Evolutionary conservation across 1,140 invertebrate genomes (phyloP).

Genomic region (Drosophila melanica): DNA sequence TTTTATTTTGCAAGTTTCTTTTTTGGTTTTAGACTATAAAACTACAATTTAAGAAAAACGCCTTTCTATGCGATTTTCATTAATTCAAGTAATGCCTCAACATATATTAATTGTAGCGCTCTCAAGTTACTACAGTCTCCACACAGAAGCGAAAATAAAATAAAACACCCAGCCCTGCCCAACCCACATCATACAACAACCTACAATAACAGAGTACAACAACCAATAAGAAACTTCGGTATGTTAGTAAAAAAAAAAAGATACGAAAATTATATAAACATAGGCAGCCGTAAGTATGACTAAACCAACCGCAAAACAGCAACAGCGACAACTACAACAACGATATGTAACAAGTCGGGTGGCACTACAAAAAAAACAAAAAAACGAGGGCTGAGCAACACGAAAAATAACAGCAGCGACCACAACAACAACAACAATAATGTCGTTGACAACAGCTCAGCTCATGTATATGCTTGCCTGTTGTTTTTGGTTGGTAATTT

Average conservation of each 20-base stretch:
- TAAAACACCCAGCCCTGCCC: constrained; percentile 40
- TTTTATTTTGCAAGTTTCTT: too few species aligned
- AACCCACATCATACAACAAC: constrained; percentile 54
- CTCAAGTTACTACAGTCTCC: constrained; percentile 1
- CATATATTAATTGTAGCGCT: background rate
- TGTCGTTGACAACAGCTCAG: constrained; percentile 46
- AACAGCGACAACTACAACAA: constrained; percentile 48
- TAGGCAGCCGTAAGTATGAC: constrained; percentile 73
- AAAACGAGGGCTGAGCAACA: constrained; percentile 44
- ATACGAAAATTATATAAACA: constrained; percentile 82
- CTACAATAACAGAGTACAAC: constrained; percentile 43
- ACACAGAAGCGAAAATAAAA: constrained; percentile 9
- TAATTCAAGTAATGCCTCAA: background rate
- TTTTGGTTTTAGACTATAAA: background rate
- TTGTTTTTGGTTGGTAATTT: constrained; percentile 68
- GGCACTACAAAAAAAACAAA: constrained; percentile 61
- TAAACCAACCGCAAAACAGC: constrained; percentile 73
- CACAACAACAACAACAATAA: constrained; percentile 39
- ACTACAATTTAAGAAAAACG: background rate
- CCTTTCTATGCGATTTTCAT: too few species aligned
- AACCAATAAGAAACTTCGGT: constrained; percentile 52
- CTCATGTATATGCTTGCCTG: constrained; percentile 36
- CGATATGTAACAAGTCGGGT: constrained; percentile 78
- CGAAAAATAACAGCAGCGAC: constrained; percentile 34
- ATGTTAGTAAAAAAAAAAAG: constrained; percentile 69